These are phyloP conservation scores for Micropterix aruncella DNA, from an alignment of 2,888 invertebrate species.

Conservation along the genomic window DNA sequence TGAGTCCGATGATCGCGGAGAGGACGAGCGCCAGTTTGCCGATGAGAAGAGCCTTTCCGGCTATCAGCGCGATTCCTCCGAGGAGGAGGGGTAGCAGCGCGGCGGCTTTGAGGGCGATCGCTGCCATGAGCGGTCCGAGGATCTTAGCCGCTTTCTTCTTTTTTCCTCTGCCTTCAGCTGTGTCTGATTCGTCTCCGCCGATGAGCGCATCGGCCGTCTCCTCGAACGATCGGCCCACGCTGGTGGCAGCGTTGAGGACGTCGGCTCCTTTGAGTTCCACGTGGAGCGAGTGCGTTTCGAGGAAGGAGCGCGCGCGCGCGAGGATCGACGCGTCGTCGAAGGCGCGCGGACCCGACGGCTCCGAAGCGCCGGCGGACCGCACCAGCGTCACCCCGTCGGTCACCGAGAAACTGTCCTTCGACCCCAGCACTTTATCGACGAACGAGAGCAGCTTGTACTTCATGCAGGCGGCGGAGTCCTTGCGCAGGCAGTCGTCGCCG, in stretches of 20 bases:
- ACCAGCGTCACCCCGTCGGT: conserved; percentile 76
- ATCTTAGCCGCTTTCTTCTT: conserved; percentile 73
- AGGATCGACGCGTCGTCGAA: conserved; percentile 51
- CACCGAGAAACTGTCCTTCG: conserved; percentile 65
- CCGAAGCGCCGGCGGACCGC: conserved; percentile 58
- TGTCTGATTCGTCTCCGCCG: conserved; percentile 44
- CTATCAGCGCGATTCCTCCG: conserved; percentile 71
- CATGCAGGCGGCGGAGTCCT: conserved; percentile 73
- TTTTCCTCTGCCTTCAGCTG: conserved; percentile 62
- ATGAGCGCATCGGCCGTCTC: conserved; percentile 52
- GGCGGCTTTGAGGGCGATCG: conserved; percentile 64
- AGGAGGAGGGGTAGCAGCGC: conserved; percentile 65
- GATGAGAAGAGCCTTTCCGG: conserved; percentile 72
- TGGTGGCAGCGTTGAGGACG: conserved; percentile 64
- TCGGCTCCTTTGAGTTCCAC: conserved; percentile 77
- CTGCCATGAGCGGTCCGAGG: conserved; percentile 60
- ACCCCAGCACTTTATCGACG: conserved; percentile 72
- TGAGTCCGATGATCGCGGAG: conserved; percentile 71
- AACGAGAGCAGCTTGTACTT: conserved; percentile 79
- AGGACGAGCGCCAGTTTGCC: conserved; percentile 76
- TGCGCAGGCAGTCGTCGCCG: conserved; percentile 64
- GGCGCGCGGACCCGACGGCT: conserved; percentile 65
- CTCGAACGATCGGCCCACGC: conserved; percentile 67
- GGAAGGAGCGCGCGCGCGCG: conserved; percentile 58
- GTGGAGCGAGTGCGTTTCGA: conserved; percentile 68